These are phyloP conservation scores for Polypedilum pembai DNA, from an alignment of 1,140 invertebrate genomes.

Conservation along the genomic window DNA sequence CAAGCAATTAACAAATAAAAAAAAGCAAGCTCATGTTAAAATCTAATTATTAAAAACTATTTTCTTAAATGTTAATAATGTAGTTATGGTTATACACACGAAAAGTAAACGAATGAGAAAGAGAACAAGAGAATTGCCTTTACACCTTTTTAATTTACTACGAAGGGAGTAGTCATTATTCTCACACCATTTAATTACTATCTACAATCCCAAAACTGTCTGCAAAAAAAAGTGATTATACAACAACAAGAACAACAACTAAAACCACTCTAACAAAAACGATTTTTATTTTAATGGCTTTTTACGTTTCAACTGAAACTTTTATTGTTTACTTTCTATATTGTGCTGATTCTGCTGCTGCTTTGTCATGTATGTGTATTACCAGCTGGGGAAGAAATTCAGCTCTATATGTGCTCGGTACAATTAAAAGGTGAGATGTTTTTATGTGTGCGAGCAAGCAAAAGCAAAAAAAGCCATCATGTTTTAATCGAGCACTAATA, in stretches of 20 bases:
- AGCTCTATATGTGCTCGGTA: not conserved
- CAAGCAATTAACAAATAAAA: too few species aligned
- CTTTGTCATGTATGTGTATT: not conserved
- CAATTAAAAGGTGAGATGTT: not conserved
- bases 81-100: not conserved
- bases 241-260: slow-evolving; percentile 20
- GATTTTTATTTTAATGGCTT: slow-evolving; percentile 9
- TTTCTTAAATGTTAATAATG: not conserved
- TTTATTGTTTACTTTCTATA: slow-evolving; percentile 19
- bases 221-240: slow-evolving; percentile 25
- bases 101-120: not conserved
- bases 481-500: slow-evolving; percentile 9
- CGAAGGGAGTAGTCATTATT: slow-evolving; percentile 20
- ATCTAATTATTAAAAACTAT: slow-evolving; percentile 1
- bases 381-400: not conserved
- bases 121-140: not conserved
- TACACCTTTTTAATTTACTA: slow-evolving; percentile 21
- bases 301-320: slow-evolving; percentile 20
- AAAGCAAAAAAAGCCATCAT: not conserved
- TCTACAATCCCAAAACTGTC: slow-evolving; percentile 20
- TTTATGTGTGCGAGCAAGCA: not conserved
- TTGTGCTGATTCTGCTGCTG: not conserved
- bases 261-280: slow-evolving; percentile 26
- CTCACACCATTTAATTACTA: slow-evolving; percentile 3
- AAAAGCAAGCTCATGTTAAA: not conserved